Evolutionary conservation across 2,797 vertebrate genomes (phyloP), one percentile per base, ranked within the genome.

Genomic region (Amphiprion clarkii): DNA sequence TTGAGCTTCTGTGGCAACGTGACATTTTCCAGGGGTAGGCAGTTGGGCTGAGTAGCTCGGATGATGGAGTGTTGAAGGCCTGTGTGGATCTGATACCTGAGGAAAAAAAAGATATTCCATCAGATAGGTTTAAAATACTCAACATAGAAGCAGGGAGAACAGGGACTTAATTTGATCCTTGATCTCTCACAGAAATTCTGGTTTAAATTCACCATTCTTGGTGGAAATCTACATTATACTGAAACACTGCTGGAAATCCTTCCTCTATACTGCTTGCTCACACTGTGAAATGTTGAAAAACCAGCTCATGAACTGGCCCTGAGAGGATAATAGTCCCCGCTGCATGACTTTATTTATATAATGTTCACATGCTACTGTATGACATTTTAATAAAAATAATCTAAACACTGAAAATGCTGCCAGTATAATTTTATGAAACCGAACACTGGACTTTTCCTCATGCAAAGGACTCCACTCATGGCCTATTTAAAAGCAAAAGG

Each of bases 1-100:
- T 95, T 96, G 49, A 99, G 95, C 89, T 98, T 98, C 92, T 98
- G 97, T 85, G 98, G 98, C 87, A 99, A 95, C 0, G 97, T 99
- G 82, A 96, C 79, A 0, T 98, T 97, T 85, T 99, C 96, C 89
- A 98, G 84, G 44, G 98, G 98, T 51, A 99, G 93, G 86, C 98
- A 99, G 94, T 97, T 99, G 81, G 98, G 96, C 76, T 99, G 98
- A 0, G 96, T 95, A 5, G 98, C 96, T 62, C 97, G 94, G 78
- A 99, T 99, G 75, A 99, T 96, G 49, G 98, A 99, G 89, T 99
- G 98, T 62, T 99, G 98, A 66, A 99, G 97, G 36, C 98, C 98
- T 0, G 98, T 99, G 90, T 99, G 98, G 88, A 99, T 99, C 93
- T 99, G 98, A 92, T 99, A 99, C 93, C 98, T 99, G 72, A 21